Base-by-base conservation (phyloP, 2,113 vertebrate species). In the Carassius auratus region DNA sequence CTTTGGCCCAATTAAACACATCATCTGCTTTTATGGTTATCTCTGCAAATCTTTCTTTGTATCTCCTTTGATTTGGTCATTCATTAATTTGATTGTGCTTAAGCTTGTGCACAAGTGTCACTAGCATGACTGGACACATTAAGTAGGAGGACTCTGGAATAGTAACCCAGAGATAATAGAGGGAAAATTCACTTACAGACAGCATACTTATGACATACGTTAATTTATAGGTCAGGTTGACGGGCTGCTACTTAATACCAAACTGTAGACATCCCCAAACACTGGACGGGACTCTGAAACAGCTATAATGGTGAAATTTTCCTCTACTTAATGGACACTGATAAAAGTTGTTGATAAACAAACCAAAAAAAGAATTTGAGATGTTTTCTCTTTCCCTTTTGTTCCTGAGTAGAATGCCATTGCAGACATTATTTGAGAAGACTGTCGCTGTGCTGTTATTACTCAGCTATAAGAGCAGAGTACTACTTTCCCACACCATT, bases 401-500 rank as follows among this genome's bases (percentile, higher is more conserved):
- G 78, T 23, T 8, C 10, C 4, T 23, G 8, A 74, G 55, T 9
- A 7, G n/a, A 81, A 52, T 73, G 42, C 73, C n/a, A 61, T 36
- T 83, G 15, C 19, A 76, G 71, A 76, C 62, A 86, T 86, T 86
- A 21, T 81, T 74, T 52, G 3, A 21, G 76, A 73, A 71, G 71
- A 12, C 33, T 76, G 76, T 81, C 45, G 68, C 62, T 52, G 23
- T 48, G 57, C 66, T 52, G 12, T 33, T 74, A 26, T 77, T n/a
- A 85, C 50, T 80, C 23, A 85, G n/a, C 61, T 79, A 42, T 38
- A 55, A 77, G 62, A 68, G 36, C 19, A 81, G 33, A 36, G n/a
- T 85, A 73, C n/a, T 38, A 52, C 13, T 66, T 76, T 86, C 85
- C 77, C 85, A 86, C 78, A 50, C 12, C 45, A 23, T 76, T 66